These are phyloP conservation scores for Euleptes europaea DNA, from an alignment of 2,113 vertebrate species.

Conservation along the genomic window DNA sequence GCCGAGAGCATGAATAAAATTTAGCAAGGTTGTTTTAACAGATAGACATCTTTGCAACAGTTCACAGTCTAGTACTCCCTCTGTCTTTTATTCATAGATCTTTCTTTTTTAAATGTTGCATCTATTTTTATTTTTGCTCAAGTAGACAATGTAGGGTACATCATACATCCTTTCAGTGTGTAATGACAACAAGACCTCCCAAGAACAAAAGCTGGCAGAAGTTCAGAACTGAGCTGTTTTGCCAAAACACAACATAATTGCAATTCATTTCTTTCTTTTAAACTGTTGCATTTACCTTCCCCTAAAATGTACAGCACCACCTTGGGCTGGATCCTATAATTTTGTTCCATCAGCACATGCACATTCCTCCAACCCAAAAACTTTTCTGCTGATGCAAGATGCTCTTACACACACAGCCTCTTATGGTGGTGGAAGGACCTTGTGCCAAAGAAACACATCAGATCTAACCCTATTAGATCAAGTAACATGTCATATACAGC, in stretches of 20 bases:
- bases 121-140: constrained; percentile 3
- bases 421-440: no score
- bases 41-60: background rate
- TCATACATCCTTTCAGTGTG: background rate
- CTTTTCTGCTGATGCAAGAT: no score
- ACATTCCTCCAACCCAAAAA: no score
- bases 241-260: constrained; percentile 45
- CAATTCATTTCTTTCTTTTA: constrained; percentile 48
- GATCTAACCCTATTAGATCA: constrained; percentile 46
- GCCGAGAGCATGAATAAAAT: constrained; percentile 4
- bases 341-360: no score
- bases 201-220: constrained; percentile 6
- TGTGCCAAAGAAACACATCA: no score
- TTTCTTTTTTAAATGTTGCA: background rate
- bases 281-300: constrained; percentile 53
- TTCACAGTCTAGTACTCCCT: background rate
- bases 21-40: constrained; percentile 7
- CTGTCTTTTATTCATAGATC: background rate
- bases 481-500: constrained; percentile 14
- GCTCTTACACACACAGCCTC: no score
- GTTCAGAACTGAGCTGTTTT: constrained; percentile 12
- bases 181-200: background rate
- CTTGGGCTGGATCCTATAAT: background rate
- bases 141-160: background rate
- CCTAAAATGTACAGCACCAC: constrained; percentile 13